These are phyloP conservation scores for Ammospiza caudacuta DNA, from an alignment of 2,113 vertebrate species.

Conservation along the genomic window DNA sequence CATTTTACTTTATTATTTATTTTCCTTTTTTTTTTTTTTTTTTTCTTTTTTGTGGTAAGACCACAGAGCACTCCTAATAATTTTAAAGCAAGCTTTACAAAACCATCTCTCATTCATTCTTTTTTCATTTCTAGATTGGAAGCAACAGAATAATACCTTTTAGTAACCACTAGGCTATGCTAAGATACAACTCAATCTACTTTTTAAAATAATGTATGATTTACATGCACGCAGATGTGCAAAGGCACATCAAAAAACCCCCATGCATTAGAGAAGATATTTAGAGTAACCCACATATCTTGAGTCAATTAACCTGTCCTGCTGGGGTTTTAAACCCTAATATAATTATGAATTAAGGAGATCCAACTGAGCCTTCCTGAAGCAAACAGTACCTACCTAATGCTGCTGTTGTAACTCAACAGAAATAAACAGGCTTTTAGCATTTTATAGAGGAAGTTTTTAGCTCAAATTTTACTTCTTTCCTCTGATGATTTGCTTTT, in stretches of 20 bases:
- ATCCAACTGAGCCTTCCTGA: neutral
- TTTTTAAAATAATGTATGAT: neutral
- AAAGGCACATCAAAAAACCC: neutral
- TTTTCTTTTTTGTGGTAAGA: neutral
- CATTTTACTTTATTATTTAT: neutral
- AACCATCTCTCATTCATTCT: neutral
- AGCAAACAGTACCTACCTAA: neutral
- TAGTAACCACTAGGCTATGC: conserved; percentile 76
- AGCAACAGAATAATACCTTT: neutral
- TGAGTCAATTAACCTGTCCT: neutral
- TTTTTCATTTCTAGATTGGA: neutral
- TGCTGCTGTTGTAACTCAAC: neutral
- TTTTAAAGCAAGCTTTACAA: neutral
- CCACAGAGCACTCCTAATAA: neutral
- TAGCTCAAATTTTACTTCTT: neutral
- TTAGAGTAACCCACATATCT: neutral
- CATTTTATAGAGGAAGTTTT: neutral
- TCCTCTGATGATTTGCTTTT: neutral
- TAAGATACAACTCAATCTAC: conserved; percentile 57
- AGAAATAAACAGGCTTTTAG: neutral
- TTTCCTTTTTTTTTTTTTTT: neutral
- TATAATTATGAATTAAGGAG: neutral
- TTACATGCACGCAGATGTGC: neutral
- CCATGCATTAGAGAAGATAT: neutral
- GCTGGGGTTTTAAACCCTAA: neutral